Base-by-base conservation (phyloP, 2,113 vertebrate species). In the Mastomys natalensis region DNA sequence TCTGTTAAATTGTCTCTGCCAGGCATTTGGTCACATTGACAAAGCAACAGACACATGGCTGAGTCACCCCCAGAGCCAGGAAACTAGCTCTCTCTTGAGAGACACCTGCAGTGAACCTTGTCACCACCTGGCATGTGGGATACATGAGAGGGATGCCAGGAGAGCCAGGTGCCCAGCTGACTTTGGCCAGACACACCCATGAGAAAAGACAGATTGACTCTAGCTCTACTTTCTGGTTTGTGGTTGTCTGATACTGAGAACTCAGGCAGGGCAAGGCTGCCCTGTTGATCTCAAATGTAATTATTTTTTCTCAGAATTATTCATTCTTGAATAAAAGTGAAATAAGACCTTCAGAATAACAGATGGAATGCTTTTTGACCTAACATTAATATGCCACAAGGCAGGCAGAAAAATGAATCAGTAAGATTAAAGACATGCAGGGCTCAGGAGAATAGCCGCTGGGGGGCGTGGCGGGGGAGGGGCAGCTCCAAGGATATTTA, bases 271-370 rank as follows among this genome's bases (percentile, higher is more conserved):
- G 68, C 97, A 78, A 95, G 48, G 89, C 7, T 24, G 87, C 5
- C 0, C 53, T 0, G 2, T n/a, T 0, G 40, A 94, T 96, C 97
- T 97, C 97, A 7, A n/a, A 34, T 86, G 96, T 96, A 29, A 96
- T 97, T 48, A 95, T 96, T 92, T 96, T 77, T 97, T 95, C 97
- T 96, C 6, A 74, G 91, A 98, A 98, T 98, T 97, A 97, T 94
- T 95, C 82, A 90, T 96, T 97, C 97, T 96, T 82, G 96, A 98
- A 97, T 96, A 98, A 98, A 73, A 98, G 93, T 97, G 78, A 95
- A 97, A 93, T 58, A 98, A 96, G 93, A 80, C 97, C 96, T 95
- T 98, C 95, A 90, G 96, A 94, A 97, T 97, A 92, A 95, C 2
- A 0, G 94, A 97, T 89, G 97, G 96, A 96, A 97, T 97, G 51